Percentiles rank a stretch among this genome's conserved stretches.
phyloP scores from a whole-genome alignment of 1,140 invertebrate species.

The Cylas formicarius region DNA sequence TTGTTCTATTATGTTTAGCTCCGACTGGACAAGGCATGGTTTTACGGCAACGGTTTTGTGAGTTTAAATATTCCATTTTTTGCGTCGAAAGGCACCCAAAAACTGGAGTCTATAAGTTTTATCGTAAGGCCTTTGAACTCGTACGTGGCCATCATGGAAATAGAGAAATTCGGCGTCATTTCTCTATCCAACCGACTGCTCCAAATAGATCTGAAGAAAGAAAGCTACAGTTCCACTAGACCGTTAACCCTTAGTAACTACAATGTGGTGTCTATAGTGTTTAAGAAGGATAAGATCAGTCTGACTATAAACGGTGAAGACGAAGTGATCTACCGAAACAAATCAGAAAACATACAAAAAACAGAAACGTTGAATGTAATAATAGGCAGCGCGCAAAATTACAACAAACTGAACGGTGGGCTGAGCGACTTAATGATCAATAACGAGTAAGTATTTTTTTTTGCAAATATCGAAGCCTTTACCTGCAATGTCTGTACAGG shows the following conservation, averaged over 20 bases:
- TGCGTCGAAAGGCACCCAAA: neutral
- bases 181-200: conserved; percentile 11
- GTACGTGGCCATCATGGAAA: conserved; percentile 33
- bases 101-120: conserved; percentile 13
- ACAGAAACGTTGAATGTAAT: conserved; percentile 9
- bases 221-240: conserved; percentile 9
- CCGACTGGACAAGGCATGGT: conserved; percentile 20
- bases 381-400: conserved; percentile 22
- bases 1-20: no score
- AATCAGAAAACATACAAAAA: conserved; percentile 8
- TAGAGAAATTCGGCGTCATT: conserved; percentile 19
- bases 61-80: conserved; percentile 5
- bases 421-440: conserved; percentile 77
- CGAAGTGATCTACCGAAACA: conserved; percentile 6
- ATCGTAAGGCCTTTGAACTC: conserved; percentile 17
- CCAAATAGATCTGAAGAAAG: conserved; percentile 11
- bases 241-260: conserved; percentile 17
- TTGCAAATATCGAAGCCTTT: no score
- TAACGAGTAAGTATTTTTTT: conserved; percentile 52
- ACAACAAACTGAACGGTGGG: conserved; percentile 54
- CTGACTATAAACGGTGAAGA: conserved; percentile 20
- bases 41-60: conserved; percentile 17
- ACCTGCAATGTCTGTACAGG: no score
- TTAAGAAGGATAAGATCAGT: conserved; percentile 10
- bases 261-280: conserved; percentile 15